Evolutionary conservation across 2,888 invertebrate genomes (phyloP).

Genomic region (Brachylomia viminalis): DNA sequence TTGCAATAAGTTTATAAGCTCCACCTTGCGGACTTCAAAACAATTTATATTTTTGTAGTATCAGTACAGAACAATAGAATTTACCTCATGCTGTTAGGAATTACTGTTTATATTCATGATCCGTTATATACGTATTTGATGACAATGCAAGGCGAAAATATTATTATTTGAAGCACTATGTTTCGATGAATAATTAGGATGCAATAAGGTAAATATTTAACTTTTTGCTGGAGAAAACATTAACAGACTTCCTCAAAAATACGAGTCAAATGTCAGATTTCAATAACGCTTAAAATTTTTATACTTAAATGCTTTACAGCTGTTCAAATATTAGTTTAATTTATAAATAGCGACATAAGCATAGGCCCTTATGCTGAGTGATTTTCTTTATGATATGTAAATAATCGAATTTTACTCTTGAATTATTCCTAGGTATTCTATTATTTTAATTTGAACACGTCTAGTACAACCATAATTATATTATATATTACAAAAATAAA

Average conservation of each 20-base stretch:
- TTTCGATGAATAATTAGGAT: conserved; percentile 9
- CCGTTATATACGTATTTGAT: too few species aligned
- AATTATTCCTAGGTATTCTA: conserved; percentile 54
- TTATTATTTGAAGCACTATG: conserved; percentile 18
- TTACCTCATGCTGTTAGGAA: conserved; percentile 1
- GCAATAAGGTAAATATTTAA: conserved; percentile 11
- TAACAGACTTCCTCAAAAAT: conserved; percentile 9
- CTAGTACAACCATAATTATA: conserved; percentile 67
- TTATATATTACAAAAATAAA: conserved; percentile 60
- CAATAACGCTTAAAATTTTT: conserved; percentile 1
- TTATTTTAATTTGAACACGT: conserved; percentile 64
- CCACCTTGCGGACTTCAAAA: conserved; percentile 9
- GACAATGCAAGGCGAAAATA: neutral
- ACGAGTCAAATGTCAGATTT: conserved; percentile 28
- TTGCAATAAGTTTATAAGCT: conserved; percentile 13
- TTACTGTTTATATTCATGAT: conserved; percentile 13
- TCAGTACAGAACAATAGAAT: neutral
- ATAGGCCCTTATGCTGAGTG: conserved; percentile 31
- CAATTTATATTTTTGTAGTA: neutral
- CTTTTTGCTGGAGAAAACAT: conserved; percentile 2
- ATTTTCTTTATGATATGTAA: conserved; percentile 48
- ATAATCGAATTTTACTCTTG: conserved; percentile 39
- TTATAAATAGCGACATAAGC: conserved; percentile 30
- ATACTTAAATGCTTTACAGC: conserved; percentile 28
- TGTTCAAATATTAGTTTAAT: conserved; percentile 25